Evolutionary conservation across 2,888 invertebrate genomes (phyloP).

Genomic region (Cloeon dipterum): DNA sequence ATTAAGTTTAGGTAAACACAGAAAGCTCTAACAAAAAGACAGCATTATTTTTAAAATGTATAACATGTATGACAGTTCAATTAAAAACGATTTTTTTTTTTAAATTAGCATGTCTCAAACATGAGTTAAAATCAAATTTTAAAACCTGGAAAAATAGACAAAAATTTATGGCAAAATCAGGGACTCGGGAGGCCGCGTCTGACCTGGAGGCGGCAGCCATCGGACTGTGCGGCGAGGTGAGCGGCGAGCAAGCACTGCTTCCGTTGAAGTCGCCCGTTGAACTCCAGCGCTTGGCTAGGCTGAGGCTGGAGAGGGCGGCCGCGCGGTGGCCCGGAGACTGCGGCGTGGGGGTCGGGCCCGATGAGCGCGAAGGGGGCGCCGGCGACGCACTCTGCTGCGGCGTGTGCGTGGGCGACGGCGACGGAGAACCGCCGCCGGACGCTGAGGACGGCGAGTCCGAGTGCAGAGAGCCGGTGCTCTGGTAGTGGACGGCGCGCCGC

Average conservation of each 20-base stretch:
- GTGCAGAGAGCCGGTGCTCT: slow-evolving; percentile 59
- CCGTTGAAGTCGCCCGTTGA: slow-evolving; percentile 53
- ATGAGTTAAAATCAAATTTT: no score
- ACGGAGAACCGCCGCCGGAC: slow-evolving; percentile 49
- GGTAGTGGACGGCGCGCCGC: slow-evolving; percentile 56
- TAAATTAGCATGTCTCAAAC: no score
- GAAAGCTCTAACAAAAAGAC: no score
- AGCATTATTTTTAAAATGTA: no score
- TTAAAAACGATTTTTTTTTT: no score
- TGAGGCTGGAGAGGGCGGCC: slow-evolving; percentile 26
- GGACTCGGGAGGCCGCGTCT: no score
- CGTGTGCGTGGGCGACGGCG: slow-evolving; percentile 18
- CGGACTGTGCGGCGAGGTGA: slow-evolving; percentile 9
- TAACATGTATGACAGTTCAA: no score
- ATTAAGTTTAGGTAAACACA: no score
- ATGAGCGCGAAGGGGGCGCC: slow-evolving; percentile 7
- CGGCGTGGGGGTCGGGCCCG: slow-evolving; percentile 7
- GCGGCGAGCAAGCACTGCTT: not conserved
- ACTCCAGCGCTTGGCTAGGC: slow-evolving; percentile 48
- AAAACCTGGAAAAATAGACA: no score
- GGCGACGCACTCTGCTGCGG: slow-evolving; percentile 8
- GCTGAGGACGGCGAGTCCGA: slow-evolving; percentile 48
- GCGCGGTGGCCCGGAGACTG: slow-evolving; percentile 17
- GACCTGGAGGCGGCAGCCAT: slow-evolving; percentile 4
- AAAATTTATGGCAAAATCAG: no score